Evolutionary conservation across 2,888 invertebrate genomes (phyloP).

Genomic region (Stenchaetothrips biformis): DNA sequence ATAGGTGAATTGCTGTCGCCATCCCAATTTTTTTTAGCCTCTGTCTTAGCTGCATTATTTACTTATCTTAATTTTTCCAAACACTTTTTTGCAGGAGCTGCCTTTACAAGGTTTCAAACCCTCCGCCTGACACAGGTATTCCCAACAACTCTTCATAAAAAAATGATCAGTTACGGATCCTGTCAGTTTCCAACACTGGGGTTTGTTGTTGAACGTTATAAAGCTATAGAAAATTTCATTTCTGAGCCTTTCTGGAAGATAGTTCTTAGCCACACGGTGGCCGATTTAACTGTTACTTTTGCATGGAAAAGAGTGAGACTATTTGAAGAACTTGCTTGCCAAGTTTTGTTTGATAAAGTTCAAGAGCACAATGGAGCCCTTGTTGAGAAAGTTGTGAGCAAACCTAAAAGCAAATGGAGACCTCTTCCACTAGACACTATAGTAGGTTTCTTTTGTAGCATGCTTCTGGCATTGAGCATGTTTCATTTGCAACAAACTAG

Average conservation of each 20-base stretch:
- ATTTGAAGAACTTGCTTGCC: slow-evolving; percentile 80
- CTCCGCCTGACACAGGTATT: slow-evolving; percentile 77
- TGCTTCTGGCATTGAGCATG: background rate
- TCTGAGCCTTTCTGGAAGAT: slow-evolving; percentile 93
- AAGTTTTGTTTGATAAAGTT: slow-evolving; percentile 75
- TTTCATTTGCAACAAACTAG: slow-evolving; percentile 54
- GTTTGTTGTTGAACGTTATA: slow-evolving; percentile 96
- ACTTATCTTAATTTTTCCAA: slow-evolving; percentile 14
- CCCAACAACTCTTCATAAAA: slow-evolving; percentile 65
- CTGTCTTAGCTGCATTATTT: background rate
- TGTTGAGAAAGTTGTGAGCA: slow-evolving; percentile 70
- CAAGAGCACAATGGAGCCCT: slow-evolving; percentile 66
- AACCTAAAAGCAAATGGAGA: slow-evolving; percentile 93
- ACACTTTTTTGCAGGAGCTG: slow-evolving; percentile 64
- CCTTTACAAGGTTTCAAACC: slow-evolving; percentile 97
- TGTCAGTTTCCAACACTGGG: slow-evolving; percentile 99
- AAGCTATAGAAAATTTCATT: slow-evolving; percentile 85
- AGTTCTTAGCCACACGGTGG: slow-evolving; percentile 71
- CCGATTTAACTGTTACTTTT: slow-evolving; percentile 77
- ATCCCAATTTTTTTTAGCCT: background rate
- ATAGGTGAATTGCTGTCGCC: slow-evolving; percentile 59
- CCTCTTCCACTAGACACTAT: slow-evolving; percentile 94
- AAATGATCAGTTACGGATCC: slow-evolving; percentile 93
- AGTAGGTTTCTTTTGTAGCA: slow-evolving; percentile 51
- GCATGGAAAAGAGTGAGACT: slow-evolving; percentile 80